Conservation (phyloP, 2,113 vertebrate species). For the Stomatorhinus ivindoensis region DNA sequence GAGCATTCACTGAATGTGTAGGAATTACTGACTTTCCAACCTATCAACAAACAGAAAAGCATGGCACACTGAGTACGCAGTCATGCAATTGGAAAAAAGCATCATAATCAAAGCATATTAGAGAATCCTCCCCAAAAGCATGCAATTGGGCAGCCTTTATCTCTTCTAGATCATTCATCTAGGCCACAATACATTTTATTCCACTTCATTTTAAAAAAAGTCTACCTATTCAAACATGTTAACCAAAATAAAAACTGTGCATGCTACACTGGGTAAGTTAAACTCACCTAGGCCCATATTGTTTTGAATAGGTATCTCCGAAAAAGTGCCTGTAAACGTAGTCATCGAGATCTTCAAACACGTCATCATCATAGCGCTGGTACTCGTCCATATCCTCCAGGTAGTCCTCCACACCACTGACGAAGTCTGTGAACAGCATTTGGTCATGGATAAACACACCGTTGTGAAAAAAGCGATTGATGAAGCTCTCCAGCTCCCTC, state of each 20-base stretch:
- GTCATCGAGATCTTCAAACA: conserved; percentile 80
- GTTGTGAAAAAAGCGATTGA: conserved; percentile 79
- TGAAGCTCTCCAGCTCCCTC: conserved; percentile 81
- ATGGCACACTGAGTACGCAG: conserved; percentile 12
- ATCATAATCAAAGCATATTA: background rate
- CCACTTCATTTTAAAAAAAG: background rate
- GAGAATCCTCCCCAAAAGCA: background rate
- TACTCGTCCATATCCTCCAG: conserved; percentile 79
- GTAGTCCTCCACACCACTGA: conserved; percentile 80
- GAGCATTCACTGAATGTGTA: conserved; percentile 31
- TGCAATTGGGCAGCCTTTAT: background rate
- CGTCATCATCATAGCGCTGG: conserved; percentile 55
- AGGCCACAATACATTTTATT: background rate
- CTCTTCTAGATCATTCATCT: background rate
- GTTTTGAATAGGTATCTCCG: conserved; percentile 64
- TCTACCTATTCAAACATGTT: background rate
- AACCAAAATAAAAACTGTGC: background rate
- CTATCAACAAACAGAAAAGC: conserved; percentile 24
- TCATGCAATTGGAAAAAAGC: conserved; percentile 22
- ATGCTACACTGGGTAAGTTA: background rate
- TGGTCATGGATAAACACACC: conserved; percentile 88
- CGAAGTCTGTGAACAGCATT: conserved; percentile 92
- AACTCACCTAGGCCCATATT: conserved; percentile 72
- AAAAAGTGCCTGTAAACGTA: conserved; percentile 85
- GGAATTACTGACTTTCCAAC: conserved; percentile 32